A percentile compares a stretch with the other conserved stretches of the same genome.
Conservation (phyloP, 2,113 vertebrate species). For the Danionella cerebrum region DNA sequence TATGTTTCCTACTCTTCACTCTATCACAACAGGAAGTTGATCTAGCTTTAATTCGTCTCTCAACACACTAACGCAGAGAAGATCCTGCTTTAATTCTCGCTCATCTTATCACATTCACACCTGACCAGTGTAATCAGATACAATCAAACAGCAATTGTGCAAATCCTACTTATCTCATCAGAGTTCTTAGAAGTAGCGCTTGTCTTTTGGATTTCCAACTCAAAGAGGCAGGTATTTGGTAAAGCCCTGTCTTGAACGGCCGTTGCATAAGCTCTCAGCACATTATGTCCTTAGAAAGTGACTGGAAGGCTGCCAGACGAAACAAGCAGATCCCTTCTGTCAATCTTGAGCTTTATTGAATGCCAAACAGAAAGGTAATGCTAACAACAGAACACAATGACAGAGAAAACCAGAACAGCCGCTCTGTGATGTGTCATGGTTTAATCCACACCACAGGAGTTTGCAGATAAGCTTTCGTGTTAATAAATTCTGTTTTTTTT, state of each 20-base stretch:
- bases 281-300: slow-evolving; percentile 32
- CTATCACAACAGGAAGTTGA: slow-evolving; percentile 1
- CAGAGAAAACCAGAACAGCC: slow-evolving; percentile 13
- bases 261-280: slow-evolving; percentile 14
- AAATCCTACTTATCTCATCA: neutral
- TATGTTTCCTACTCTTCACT: neutral
- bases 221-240: neutral
- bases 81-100: neutral
- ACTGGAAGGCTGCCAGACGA: slow-evolving; percentile 35
- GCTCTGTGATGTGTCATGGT: neutral
- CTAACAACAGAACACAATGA: slow-evolving; percentile 12
- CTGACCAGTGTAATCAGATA: slow-evolving; percentile 10
- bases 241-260: neutral
- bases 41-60: slow-evolving; percentile 11
- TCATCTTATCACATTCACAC: neutral
- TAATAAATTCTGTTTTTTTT: neutral
- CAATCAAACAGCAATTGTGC: neutral
- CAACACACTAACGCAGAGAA: slow-evolving; percentile 1
- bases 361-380: slow-evolving; percentile 29
- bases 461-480: neutral
- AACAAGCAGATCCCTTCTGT: slow-evolving; percentile 44
- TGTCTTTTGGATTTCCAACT: neutral
- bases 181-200: neutral
- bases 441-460: neutral
- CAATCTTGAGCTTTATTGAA: slow-evolving; percentile 25